Base-by-base conservation (phyloP, 2,113 vertebrate species). In the Papio anubis region DNA sequence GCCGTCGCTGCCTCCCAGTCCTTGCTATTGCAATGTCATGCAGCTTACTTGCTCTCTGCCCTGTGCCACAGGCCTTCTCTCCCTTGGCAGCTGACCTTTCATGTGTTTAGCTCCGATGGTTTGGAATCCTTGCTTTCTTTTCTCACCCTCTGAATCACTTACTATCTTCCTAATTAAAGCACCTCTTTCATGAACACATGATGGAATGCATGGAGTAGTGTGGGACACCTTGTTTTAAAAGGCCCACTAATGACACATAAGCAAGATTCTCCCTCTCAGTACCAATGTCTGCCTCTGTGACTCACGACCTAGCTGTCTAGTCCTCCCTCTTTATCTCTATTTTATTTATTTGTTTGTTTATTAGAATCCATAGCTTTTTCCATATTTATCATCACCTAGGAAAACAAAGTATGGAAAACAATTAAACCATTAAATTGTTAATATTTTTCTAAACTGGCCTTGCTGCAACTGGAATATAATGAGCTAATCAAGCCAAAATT, bases 121-220 rank as follows among this genome's bases (percentile, higher is more conserved):
- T 94, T 96, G 93, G 93, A 97, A 93, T 50, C 45, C 27, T 94
- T 93, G 73, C 73, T 93, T 96, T 88, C 79, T 86, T 64, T 61
- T 83, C 50, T 96, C 78, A 93, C 59, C 23, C 59, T 84, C 88
- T 88, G 66, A 91, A 93, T 90, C 92, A 94, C 55, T 95, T 95
- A 92, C 73, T 85, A 83, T 82, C 78, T 85, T 68, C 66, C 92
- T 93, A 89, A 95, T 91, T 95, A 93, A 97, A 94, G 61, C 32
- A 86, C 72, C 85, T 95, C 86, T 95, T 96, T 96, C 85, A 97
- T 96, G 91, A 97, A 82, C 43, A 90, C 95, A 78, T 93, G 93
- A 97, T 90, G 84, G 92, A 94, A 86, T 89, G 16, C 45, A 55
- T 27, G 84, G 80, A 90, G 72, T n/a, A 82, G 17, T 38, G 40